These are phyloP conservation scores for Callyntrura sp. DNA, from an alignment of 2,888 invertebrate species.

Conservation along the genomic window DNA sequence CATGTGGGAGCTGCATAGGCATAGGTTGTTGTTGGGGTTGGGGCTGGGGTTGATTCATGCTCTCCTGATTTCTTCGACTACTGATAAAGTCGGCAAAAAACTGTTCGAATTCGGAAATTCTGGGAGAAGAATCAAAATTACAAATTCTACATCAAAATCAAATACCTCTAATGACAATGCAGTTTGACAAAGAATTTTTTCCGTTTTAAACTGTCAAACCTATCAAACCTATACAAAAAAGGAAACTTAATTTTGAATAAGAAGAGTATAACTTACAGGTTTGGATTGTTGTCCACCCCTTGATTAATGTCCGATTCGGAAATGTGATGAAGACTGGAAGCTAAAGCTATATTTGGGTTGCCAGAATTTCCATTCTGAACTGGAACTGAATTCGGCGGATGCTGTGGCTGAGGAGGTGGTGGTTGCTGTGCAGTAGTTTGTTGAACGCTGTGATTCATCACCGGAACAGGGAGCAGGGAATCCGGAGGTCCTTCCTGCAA, in stretches of 20 bases:
- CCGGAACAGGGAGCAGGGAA: slow-evolving; percentile 59
- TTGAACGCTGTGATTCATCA: slow-evolving; percentile 65
- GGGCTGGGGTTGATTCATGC: slow-evolving; percentile 27
- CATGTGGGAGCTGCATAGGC: slow-evolving; percentile 43
- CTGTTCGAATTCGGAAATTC: slow-evolving; percentile 72
- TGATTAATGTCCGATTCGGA: slow-evolving; percentile 62
- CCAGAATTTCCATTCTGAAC: slow-evolving; percentile 49
- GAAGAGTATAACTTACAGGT: slow-evolving; percentile 62
- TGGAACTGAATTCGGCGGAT: slow-evolving; percentile 56
- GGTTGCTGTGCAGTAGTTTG: slow-evolving; percentile 10
- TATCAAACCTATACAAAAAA: too few relatives aligned
- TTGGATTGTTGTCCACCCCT: slow-evolving; percentile 65
- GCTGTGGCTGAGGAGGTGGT: not conserved
- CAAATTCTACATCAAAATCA: not conserved
- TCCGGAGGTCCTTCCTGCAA: slow-evolving; percentile 54
- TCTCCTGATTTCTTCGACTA: slow-evolving; percentile 40
- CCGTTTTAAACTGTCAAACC: too few relatives aligned
- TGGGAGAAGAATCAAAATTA: slow-evolving; percentile 13
- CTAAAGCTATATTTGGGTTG: slow-evolving; percentile 50
- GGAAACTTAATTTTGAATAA: not conserved
- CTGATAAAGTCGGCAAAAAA: slow-evolving; percentile 59
- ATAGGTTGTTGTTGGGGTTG: slow-evolving; percentile 23
- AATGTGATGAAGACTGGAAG: slow-evolving; percentile 36
- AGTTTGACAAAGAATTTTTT: too few relatives aligned
- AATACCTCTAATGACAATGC: not conserved